Conservation (phyloP, 2,888 invertebrate genomes). For the Physocephala rufipes region DNA sequence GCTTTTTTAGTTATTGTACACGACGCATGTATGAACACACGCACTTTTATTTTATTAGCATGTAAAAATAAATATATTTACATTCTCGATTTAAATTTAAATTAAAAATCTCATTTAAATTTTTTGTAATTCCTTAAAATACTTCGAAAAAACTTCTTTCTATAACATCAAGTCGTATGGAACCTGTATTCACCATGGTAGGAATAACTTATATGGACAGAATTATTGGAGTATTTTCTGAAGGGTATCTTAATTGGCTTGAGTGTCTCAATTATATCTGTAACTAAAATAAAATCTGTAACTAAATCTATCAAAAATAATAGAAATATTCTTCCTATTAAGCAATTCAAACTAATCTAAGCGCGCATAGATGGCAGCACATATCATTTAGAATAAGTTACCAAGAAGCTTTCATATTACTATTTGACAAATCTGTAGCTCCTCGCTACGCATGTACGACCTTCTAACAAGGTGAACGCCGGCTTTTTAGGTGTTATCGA, state of each 20-base stretch:
- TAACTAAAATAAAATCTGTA: slow-evolving; percentile 31
- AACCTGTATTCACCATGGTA: neutral
- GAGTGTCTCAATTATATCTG: no score
- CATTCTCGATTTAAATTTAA: neutral
- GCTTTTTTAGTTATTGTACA: no score
- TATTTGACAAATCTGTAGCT: slow-evolving; percentile 7
- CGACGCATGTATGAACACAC: no score
- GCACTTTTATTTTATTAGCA: neutral
- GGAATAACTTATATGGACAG: no score
- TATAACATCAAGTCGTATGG: no score
- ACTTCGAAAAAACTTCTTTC: neutral
- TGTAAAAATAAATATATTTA: no score
- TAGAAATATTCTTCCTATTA: slow-evolving; percentile 37
- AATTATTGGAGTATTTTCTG: neutral
- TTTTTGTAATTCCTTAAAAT: no score
- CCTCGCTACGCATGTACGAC: slow-evolving; percentile 65
- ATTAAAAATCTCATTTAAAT: neutral
- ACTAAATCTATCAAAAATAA: slow-evolving; percentile 38
- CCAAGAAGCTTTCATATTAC: neutral
- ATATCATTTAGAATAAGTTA: slow-evolving; percentile 6
- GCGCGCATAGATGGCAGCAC: neutral
- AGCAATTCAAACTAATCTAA: neutral
- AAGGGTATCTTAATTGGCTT: slow-evolving; percentile 6
- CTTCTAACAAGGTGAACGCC: slow-evolving; percentile 69
- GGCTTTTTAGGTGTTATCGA: slow-evolving; percentile 15